Conservation (phyloP, 2,113 vertebrate genomes). For the Noturus placidus region DNA sequence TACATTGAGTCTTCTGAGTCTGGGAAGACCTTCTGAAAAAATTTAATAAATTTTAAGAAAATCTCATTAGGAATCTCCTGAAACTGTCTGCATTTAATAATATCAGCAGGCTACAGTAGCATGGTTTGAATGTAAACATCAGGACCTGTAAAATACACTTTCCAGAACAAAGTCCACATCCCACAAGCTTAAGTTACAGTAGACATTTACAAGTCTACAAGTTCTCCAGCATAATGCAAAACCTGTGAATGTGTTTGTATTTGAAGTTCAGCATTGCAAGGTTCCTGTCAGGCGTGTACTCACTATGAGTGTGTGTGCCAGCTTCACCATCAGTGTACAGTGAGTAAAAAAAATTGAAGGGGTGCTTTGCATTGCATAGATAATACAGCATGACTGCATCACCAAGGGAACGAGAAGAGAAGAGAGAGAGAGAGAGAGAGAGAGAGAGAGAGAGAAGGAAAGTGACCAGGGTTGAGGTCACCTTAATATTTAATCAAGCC, state of each 20-base stretch:
- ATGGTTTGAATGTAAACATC: neutral
- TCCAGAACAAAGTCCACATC: neutral
- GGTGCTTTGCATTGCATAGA: slow-evolving; percentile 59
- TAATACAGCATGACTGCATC: slow-evolving; percentile 60
- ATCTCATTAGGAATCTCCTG: neutral
- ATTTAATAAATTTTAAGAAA: neutral
- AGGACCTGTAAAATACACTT: neutral
- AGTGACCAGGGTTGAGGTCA: slow-evolving; percentile 46
- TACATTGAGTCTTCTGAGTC: neutral
- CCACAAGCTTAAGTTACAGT: neutral
- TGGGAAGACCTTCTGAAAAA: neutral
- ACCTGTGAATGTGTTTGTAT: neutral
- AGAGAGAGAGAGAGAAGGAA: neutral
- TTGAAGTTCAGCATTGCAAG: neutral
- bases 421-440: slow-evolving; percentile 7
- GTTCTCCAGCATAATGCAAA: neutral
- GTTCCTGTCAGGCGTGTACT: slow-evolving; percentile 35
- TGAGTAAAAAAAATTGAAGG: slow-evolving; percentile 17
- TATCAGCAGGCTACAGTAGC: neutral
- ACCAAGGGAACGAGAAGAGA: slow-evolving; percentile 50
- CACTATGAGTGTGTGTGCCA: slow-evolving; percentile 21
- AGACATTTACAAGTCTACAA: neutral
- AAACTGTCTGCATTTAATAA: neutral
- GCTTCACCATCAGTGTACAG: neutral
- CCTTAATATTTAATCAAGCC: slow-evolving; percentile 50